Conservation (phyloP, 2,113 vertebrate genomes). For the Phodopus roborovskii region DNA sequence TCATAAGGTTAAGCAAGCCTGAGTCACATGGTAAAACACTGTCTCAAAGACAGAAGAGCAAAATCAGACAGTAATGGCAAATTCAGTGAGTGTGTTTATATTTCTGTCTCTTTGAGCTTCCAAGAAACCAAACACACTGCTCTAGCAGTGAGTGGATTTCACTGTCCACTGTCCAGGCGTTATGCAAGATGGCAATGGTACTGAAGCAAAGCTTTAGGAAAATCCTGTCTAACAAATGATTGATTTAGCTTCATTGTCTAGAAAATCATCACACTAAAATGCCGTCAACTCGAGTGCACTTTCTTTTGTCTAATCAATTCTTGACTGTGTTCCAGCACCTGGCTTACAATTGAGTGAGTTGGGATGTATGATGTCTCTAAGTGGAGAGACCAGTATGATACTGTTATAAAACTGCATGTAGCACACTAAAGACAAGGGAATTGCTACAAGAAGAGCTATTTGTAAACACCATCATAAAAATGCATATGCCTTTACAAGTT, state of each 20-base stretch:
- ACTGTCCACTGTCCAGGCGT: not conserved
- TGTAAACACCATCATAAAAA: not conserved
- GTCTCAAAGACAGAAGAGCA: not conserved
- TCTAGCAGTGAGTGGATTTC: not conserved
- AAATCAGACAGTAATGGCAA: not conserved
- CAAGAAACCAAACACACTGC: not conserved
- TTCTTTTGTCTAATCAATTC: not conserved
- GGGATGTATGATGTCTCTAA: not conserved
- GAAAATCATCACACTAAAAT: not conserved
- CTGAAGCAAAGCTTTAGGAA: not conserved
- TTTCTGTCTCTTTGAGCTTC: not conserved
- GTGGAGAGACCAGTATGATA: not conserved
- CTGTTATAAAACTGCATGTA: not conserved
- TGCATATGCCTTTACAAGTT: not conserved
- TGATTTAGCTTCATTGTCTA: not conserved
- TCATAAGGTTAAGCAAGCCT: not conserved
- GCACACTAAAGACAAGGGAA: not conserved
- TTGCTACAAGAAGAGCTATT: not conserved
- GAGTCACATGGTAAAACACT: not conserved
- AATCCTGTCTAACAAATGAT: conserved; percentile 9
- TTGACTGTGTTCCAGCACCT: not conserved
- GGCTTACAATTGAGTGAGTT: not conserved
- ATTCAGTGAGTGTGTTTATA: conserved; percentile 1
- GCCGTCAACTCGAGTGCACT: not conserved
- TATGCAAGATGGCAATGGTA: not conserved